Evolutionary conservation across 1,140 invertebrate species (phyloP).

Genomic region (Stegodyphus mimosarum): DNA sequence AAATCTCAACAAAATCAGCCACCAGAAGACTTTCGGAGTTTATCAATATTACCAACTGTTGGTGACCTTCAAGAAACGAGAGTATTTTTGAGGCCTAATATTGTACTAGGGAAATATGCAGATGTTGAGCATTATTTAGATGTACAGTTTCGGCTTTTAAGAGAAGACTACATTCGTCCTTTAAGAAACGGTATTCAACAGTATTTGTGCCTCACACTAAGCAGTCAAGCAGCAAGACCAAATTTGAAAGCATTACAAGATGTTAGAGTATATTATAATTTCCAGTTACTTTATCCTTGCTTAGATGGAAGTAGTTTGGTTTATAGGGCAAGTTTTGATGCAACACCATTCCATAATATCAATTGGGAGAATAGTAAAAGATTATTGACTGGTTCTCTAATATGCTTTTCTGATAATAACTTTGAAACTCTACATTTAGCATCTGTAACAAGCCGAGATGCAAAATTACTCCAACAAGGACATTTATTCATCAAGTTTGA

Average conservation of each 20-base stretch:
- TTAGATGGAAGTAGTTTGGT: background rate
- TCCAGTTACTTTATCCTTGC: background rate
- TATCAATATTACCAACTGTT: constrained; percentile 38
- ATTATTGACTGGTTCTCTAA: constrained; percentile 79
- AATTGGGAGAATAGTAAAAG: constrained; percentile 66
- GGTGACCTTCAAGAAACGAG: constrained; percentile 21
- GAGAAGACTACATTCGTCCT: constrained; percentile 75
- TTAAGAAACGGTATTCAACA: constrained; percentile 65
- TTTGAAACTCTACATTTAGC: constrained; percentile 78
- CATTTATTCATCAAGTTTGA: constrained; percentile 38
- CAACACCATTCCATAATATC: too few relatives aligned
- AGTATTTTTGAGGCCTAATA: constrained; percentile 67
- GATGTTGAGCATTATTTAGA: constrained; percentile 80
- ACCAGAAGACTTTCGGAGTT: constrained; percentile 23
- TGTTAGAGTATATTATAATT: constrained; percentile 20
- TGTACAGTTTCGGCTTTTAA: constrained; percentile 79
- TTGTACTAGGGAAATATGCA: constrained; percentile 70
- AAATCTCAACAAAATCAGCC: background rate
- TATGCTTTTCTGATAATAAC: constrained; percentile 77
- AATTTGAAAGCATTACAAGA: too few relatives aligned
- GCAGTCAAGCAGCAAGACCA: background rate
- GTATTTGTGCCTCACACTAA: constrained; percentile 7
- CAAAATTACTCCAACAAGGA: constrained; percentile 68
- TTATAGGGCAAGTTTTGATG: too few relatives aligned
- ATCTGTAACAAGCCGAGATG: constrained; percentile 74